Evolutionary conservation across 2,888 invertebrate genomes (phyloP).

Genomic region (Drosophila quinaria): DNA sequence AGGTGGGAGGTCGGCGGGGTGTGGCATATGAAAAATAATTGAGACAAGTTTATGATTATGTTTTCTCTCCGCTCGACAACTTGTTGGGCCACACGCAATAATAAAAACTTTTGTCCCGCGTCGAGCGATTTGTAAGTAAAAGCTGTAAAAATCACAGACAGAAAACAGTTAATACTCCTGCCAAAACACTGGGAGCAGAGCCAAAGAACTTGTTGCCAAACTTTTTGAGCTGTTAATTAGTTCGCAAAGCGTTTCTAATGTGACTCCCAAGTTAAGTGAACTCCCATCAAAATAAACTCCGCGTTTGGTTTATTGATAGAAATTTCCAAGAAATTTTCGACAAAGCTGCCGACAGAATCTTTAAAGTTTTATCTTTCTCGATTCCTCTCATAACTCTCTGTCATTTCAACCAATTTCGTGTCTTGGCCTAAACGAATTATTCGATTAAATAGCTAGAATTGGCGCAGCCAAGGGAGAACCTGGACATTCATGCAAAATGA

Average conservation of each 20-base stretch:
- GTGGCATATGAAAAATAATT: slow-evolving; percentile 80
- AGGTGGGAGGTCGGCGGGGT: background rate
- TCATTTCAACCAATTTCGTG: slow-evolving; percentile 43
- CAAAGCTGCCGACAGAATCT: slow-evolving; percentile 32
- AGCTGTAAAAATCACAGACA: slow-evolving; percentile 79
- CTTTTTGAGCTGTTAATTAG: slow-evolving; percentile 67
- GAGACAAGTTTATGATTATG: slow-evolving; percentile 80
- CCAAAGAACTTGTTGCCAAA: slow-evolving; percentile 41
- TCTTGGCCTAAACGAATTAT: slow-evolving; percentile 72
- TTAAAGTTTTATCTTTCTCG: slow-evolving; percentile 43
- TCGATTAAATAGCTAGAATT: slow-evolving; percentile 59
- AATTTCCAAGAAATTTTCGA: slow-evolving; percentile 63
- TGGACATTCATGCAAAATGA: slow-evolving; percentile 41
- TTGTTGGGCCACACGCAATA: slow-evolving; percentile 68
- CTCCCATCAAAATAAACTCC: slow-evolving; percentile 60
- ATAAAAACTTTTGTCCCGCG: slow-evolving; percentile 54
- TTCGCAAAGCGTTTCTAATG: slow-evolving; percentile 67
- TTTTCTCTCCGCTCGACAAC: slow-evolving; percentile 45
- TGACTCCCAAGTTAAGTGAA: slow-evolving; percentile 54
- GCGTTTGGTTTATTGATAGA: slow-evolving; percentile 55
- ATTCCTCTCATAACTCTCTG: slow-evolving; percentile 39
- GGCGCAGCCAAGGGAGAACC: slow-evolving; percentile 2
- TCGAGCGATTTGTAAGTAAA: slow-evolving; percentile 74
- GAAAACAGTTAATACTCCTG: slow-evolving; percentile 68
- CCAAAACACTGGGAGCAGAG: slow-evolving; percentile 9